These are phyloP conservation scores for Lycopodina hypogea DNA, from an alignment of 37 sponge, comb jelly and placozoan species.

Conservation along the genomic window DNA sequence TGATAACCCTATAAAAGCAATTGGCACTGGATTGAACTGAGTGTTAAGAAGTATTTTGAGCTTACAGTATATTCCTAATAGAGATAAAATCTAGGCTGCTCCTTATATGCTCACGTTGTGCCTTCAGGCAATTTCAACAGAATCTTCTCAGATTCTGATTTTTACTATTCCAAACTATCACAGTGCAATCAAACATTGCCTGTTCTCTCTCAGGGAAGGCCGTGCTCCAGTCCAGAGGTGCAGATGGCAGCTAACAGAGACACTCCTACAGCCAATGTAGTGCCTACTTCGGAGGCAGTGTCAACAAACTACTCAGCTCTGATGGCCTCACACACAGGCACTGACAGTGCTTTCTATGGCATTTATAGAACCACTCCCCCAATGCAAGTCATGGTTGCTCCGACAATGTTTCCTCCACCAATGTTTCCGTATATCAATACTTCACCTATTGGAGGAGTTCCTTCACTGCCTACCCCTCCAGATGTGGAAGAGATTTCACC, in stretches of 20 bases:
- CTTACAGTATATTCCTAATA: too few relatives aligned
- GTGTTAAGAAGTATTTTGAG: too few relatives aligned
- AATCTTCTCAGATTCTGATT: slow-evolving; percentile 4
- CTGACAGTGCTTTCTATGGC: not conserved
- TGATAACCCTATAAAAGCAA: too few relatives aligned
- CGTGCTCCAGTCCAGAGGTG: slow-evolving; percentile 6
- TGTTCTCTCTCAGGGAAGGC: not conserved
- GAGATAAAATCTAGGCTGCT: too few relatives aligned
- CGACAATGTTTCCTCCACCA: too few relatives aligned
- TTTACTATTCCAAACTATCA: slow-evolving; percentile 22
- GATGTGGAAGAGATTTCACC: slow-evolving; percentile 29
- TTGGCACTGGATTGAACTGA: too few relatives aligned
- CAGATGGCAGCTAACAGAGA: slow-evolving; percentile 48
- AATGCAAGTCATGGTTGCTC: slow-evolving; percentile 37
- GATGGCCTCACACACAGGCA: slow-evolving; percentile 13
- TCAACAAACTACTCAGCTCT: slow-evolving; percentile 20
- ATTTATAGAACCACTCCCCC: slow-evolving; percentile 30
- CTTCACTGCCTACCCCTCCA: slow-evolving; percentile 48
- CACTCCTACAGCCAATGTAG: slow-evolving; percentile 10
- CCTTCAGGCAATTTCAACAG: not conserved
- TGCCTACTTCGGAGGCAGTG: not conserved
- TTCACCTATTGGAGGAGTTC: slow-evolving; percentile 48
- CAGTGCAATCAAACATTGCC: not conserved
- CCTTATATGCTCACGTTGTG: too few relatives aligned
- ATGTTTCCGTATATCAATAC: slow-evolving; percentile 60